A percentile compares a stretch with the other conserved stretches of the same genome.
Evolutionary conservation across 35 echinoderm and acorn worm genomes (phyloP).

Genomic region (Stichopus chloronotus): DNA sequence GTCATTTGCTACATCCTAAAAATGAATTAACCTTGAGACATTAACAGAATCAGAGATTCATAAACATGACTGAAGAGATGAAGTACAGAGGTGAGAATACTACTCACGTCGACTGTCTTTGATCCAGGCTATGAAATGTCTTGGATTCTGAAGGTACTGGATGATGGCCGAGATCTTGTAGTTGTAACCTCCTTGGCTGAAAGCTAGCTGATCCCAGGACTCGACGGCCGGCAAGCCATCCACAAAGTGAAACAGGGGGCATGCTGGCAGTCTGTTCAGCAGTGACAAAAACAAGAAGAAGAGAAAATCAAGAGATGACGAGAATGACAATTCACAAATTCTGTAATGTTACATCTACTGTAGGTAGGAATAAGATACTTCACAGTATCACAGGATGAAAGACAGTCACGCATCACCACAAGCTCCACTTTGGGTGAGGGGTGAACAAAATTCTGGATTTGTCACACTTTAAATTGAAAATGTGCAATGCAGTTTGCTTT

Average conservation of each 20-base stretch:
- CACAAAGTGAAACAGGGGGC: slow-evolving; percentile 82
- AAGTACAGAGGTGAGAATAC: no score
- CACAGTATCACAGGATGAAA: no score
- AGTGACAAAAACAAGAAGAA: slow-evolving; percentile 39
- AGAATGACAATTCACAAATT: background rate
- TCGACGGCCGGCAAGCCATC: slow-evolving; percentile 61
- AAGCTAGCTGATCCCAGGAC: slow-evolving; percentile 39
- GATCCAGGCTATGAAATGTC: slow-evolving; percentile 85
- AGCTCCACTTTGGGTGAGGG: no score
- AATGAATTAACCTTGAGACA: no score
- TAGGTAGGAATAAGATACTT: background rate
- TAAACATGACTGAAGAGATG: no score
- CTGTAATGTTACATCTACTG: background rate
- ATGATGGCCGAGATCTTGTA: slow-evolving; percentile 72
- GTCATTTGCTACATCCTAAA: no score
- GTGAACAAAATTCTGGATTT: no score
- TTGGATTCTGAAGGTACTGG: slow-evolving; percentile 79
- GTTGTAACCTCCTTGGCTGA: slow-evolving; percentile 30
- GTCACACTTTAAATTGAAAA: no score
- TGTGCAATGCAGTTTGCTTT: no score
- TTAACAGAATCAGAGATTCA: no score
- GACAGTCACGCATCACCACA: no score
- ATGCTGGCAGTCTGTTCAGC: slow-evolving; percentile 69
- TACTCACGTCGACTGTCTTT: slow-evolving; percentile 82
- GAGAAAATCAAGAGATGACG: background rate